Conservation (phyloP, 2,797 vertebrate species). For the Chrysocyon brachyurus region DNA sequence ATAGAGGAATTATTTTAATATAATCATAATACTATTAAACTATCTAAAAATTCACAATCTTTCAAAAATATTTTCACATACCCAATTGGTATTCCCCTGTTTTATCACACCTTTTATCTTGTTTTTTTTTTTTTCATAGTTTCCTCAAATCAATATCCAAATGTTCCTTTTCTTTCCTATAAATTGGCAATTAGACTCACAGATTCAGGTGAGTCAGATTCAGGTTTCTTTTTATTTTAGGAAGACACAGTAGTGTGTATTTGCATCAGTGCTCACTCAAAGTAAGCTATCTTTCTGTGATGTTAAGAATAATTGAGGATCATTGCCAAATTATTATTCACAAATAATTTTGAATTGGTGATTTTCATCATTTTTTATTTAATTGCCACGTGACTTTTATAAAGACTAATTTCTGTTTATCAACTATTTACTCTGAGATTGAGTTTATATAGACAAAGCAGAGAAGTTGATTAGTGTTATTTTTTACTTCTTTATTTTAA, state of each 20-base stretch:
- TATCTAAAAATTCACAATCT: neutral
- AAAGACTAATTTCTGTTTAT: conserved; percentile 12
- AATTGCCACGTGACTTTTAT: neutral
- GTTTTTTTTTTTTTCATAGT: neutral
- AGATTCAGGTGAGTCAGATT: neutral
- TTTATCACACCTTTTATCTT: neutral
- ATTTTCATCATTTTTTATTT: neutral
- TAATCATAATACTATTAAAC: neutral
- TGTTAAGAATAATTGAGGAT: neutral
- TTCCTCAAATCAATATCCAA: neutral
- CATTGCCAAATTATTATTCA: neutral
- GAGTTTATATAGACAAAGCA: neutral
- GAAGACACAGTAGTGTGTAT: neutral
- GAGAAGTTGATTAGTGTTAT: neutral
- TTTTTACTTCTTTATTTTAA: neutral
- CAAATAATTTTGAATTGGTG: neutral
- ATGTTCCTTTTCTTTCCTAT: neutral
- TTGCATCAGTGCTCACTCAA: neutral
- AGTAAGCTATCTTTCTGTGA: neutral
- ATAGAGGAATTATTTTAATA: neutral
- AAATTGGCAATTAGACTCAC: neutral
- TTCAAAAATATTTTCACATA: neutral
- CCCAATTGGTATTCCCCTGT: neutral
- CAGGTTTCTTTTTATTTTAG: neutral
- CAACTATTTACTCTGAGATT: neutral